These are phyloP conservation scores for Anagyrus pseudococci DNA, from an alignment of 2,888 invertebrate genomes.

Conservation along the genomic window DNA sequence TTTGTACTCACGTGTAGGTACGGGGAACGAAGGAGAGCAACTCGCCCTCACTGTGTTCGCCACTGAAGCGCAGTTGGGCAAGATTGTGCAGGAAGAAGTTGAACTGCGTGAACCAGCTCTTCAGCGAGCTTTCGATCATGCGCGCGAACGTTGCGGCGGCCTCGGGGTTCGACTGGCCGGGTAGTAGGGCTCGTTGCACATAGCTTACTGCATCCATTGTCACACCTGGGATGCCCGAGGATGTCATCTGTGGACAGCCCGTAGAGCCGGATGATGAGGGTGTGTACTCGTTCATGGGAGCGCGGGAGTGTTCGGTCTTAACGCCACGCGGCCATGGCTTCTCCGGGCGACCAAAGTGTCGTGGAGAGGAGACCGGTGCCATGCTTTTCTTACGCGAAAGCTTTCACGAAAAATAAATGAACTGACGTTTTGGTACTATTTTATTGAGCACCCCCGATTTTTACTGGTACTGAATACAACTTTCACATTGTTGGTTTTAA, in stretches of 20 bases:
- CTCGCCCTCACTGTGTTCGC: constrained; percentile 83
- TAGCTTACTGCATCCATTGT: constrained; percentile 91
- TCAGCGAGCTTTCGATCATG: constrained; percentile 93
- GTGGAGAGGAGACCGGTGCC: background rate
- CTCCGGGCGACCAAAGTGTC: background rate
- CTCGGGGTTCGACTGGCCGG: constrained; percentile 90
- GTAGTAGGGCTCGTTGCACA: constrained; percentile 87
- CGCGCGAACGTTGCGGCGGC: constrained; percentile 95
- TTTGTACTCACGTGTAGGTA: constrained; percentile 84
- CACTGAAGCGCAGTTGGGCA: constrained; percentile 89
- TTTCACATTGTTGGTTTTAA: too few relatives aligned
- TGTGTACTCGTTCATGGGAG: too few relatives aligned
- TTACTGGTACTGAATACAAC: too few relatives aligned
- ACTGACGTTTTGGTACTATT: too few relatives aligned
- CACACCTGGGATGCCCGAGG: constrained; percentile 90
- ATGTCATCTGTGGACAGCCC: constrained; percentile 78
- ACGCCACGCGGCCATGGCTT: too few relatives aligned
- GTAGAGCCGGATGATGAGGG: too few relatives aligned
- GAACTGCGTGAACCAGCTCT: constrained; percentile 93
- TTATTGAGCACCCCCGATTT: too few relatives aligned
- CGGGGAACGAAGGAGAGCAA: constrained; percentile 93
- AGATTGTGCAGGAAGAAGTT: constrained; percentile 98
- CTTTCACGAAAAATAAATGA: too few relatives aligned
- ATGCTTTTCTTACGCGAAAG: background rate
- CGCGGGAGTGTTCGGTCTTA: background rate